Evolutionary conservation across 2,888 invertebrate genomes (phyloP), one percentile per base, ranked within the genome.

Genomic region (Drosophila siamana): DNA sequence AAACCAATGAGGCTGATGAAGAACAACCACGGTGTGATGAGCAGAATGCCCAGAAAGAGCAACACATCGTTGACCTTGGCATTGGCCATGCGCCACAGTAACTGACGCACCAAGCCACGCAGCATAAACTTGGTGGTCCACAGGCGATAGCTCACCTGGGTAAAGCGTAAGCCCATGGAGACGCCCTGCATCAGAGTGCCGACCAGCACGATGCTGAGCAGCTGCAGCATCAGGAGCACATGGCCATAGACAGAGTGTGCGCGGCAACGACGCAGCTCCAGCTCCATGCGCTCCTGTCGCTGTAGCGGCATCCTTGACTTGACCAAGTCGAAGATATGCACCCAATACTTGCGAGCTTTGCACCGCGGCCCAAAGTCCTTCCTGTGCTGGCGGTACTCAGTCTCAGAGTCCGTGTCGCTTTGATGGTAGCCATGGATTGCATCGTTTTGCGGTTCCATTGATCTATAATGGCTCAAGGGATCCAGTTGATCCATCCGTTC

Each of bases 51-150:
- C 8, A 78, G 26, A 6, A 87, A 90, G 24, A 90, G 50, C 0
- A 76, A 0, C 0, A 69, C 44, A 55, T 90, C 90, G 19, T 76
- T 69, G 6, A 78, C 78, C 60, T 88, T 89, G 40, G 82, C 80
- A 61, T 89, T 74, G 30, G 89, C 89, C 69, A 90, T 57, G 55
- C 83, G 79, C 91, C 91, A 91, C 15, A 90, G 71, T 11, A 90
- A 3, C 6, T 81, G 67, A 4, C 90, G 85, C 16, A 74, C 41
- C 2, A 70, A 15, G 54, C 62, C 66, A 30, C 88, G 86, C 61
- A 90, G 41, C 46, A 79, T 60, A 4, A 65, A 66, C 48, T 80
- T 76, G 63, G 73, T 66, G 4, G 63, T 78, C 80, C 80, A 80
- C 4, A 86, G 41, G 0, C 66, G 70, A 1, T 70, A 43, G 19